Percentiles rank a stretch among this genome's conserved stretches.
Conservation (phyloP, 2,888 invertebrate genomes). For the Drosophila paracracens region DNA sequence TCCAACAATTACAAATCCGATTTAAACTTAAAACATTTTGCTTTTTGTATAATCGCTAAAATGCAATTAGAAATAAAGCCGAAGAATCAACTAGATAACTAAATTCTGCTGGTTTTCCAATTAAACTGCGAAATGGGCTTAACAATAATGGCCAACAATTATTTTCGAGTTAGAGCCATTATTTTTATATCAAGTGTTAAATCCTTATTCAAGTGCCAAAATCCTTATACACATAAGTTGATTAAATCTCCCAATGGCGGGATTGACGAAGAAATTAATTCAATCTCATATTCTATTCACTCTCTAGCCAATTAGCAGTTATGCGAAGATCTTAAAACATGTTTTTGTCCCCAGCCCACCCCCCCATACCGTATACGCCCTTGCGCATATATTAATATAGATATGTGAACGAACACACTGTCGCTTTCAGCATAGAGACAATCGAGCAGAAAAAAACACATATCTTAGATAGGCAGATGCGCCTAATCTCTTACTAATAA, state of each 20-base stretch:
- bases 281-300: neutral
- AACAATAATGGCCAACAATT: neutral
- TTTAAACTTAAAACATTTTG: neutral
- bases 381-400: neutral
- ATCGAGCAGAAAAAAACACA: neutral
- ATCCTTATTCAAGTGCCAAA: neutral
- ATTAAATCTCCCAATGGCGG: neutral
- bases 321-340: slow-evolving; percentile 5
- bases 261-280: neutral
- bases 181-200: neutral
- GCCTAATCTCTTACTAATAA: neutral
- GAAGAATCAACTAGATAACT: neutral
- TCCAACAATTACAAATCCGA: neutral
- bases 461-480: slow-evolving; percentile 13
- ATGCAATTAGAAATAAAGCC: neutral
- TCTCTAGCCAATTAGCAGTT: slow-evolving; percentile 11
- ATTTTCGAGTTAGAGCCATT: neutral
- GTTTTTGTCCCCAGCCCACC: slow-evolving; percentile 3
- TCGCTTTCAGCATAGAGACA: slow-evolving; percentile 16
- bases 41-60: neutral
- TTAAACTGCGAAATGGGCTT: neutral
- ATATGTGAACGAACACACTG: slow-evolving; percentile 12
- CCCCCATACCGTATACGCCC: neutral
- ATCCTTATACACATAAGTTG: neutral
- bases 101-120: neutral